Evolutionary conservation across 2,797 vertebrate genomes (phyloP), one percentile per base, ranked within the genome.

Genomic region (Silurus lanzhouensis): DNA sequence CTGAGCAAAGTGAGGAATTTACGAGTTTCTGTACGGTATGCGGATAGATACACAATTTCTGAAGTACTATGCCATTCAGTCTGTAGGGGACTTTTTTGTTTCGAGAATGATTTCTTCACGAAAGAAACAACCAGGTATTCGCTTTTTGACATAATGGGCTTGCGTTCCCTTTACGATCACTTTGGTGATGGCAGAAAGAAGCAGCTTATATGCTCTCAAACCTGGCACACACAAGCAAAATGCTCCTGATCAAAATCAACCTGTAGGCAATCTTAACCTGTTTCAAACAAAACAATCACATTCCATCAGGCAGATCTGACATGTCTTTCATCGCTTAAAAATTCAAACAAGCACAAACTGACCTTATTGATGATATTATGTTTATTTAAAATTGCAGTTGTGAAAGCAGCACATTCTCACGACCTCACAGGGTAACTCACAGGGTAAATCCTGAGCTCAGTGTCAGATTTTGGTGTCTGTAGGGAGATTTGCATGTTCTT

Each of bases 1-100:
- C 96, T 97, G 95, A 94, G 95, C 95, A 95, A 96, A 97, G 96
- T 98, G 96, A 96, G 96, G 97, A 97, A 98, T 97, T 58, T 78
- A 97, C 94, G 94, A 96, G 95, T 96, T 96, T 95, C 90, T 88
- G 96, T 94, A 95, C 94, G 96, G 96, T 96, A 94, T 94, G 60
- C 66, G 55, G 66, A 66, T 9, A 75, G 66, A 67, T 31, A 8
- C 46, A 19, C 83, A 55, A 2, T 66, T 86, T 67, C 60, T 79
- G 58, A 66, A 75, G 75, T 25, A 84, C 81, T 60, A 27, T 61
- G 25, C 44, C 38, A 22, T 48, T 86, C 22, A 14, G 31, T 83
- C 83, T 67, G 63, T 67, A 31, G 79, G 79, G 63, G 5, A 27
- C 60, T 74, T 78, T 75, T 61, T 79, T 81, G 60, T 71, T 85